A percentile compares a stretch with the other conserved stretches of the same genome.
Evolutionary conservation across 2,888 invertebrate genomes (phyloP).

Genomic region (Hoplodrina blanda): DNA sequence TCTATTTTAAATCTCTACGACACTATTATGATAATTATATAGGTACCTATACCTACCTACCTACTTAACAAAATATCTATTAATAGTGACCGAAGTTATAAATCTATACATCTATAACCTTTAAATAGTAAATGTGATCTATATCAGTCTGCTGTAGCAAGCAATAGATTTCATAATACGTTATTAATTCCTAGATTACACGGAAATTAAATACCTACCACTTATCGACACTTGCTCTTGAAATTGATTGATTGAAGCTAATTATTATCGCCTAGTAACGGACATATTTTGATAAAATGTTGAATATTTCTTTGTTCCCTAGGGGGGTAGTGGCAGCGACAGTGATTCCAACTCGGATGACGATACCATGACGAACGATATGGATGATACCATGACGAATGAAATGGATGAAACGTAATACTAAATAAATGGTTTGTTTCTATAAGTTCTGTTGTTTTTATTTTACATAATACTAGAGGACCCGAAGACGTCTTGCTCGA

Average conservation of each 20-base stretch:
- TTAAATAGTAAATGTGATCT: constrained; percentile 11
- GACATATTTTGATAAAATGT: constrained; percentile 1
- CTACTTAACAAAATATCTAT: too few species aligned
- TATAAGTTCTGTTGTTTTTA: constrained; percentile 8
- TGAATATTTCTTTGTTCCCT: constrained; percentile 34
- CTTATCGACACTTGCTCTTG: constrained; percentile 1
- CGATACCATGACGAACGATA: constrained; percentile 60
- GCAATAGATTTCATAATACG: constrained; percentile 10
- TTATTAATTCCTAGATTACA: constrained; percentile 25
- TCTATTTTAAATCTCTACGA: not conserved
- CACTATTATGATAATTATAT: too few species aligned
- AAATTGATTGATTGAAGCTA: constrained; percentile 20
- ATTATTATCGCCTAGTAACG: not conserved
- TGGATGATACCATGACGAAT: constrained; percentile 53
- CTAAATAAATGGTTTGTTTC: constrained; percentile 30
- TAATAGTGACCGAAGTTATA: too few species aligned
- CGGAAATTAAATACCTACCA: not conserved
- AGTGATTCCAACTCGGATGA: constrained; percentile 76
- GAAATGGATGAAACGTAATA: constrained; percentile 19
- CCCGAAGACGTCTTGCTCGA: too few species aligned
- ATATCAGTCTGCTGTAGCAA: not conserved
- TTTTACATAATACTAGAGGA: not conserved
- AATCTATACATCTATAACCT: not conserved
- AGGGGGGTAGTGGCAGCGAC: constrained; percentile 72
- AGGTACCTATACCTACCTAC: too few species aligned